Evolutionary conservation across 2,888 invertebrate genomes (phyloP).

Genomic region (Pimpla rufipes): DNA sequence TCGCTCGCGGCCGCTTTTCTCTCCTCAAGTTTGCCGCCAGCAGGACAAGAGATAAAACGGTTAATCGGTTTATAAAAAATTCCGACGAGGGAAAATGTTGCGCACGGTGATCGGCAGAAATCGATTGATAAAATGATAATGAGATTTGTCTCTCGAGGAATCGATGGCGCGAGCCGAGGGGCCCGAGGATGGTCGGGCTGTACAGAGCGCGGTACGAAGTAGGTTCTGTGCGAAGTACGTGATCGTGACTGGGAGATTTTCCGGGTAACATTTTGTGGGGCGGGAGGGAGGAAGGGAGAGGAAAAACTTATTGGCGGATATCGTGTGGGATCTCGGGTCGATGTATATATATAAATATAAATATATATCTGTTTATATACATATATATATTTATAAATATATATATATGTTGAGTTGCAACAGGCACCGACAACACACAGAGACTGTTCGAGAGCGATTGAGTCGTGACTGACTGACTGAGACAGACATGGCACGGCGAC

Average conservation of each 20-base stretch:
- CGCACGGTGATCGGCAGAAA: constrained; percentile 18
- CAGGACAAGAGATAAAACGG: constrained; percentile 10
- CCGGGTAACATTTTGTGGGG: constrained; percentile 46
- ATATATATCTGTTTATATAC: too few species aligned
- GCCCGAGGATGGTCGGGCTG: constrained; percentile 43
- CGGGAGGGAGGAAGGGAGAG: constrained; percentile 48
- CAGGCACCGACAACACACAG: constrained; percentile 82
- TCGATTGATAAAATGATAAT: constrained; percentile 31
- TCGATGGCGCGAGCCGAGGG: constrained; percentile 35
- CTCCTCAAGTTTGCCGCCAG: constrained; percentile 15
- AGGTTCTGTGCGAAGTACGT: constrained; percentile 60
- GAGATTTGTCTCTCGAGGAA: constrained; percentile 29
- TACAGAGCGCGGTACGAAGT: constrained; percentile 53
- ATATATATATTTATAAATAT: constrained; percentile 34
- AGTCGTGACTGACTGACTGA: constrained; percentile 79
- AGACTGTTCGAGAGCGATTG: constrained; percentile 77
- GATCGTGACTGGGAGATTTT: constrained; percentile 51
- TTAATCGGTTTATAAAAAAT: constrained; percentile 22
- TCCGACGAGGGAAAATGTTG: constrained; percentile 2
- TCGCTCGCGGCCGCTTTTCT: constrained; percentile 9
- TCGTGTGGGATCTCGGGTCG: constrained; percentile 57
- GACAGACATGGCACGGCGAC: constrained; percentile 85
- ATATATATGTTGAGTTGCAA: constrained; percentile 68
- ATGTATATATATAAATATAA: constrained; percentile 28
- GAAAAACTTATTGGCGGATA: constrained; percentile 53